phyloP scores from a whole-genome alignment of 2,888 invertebrate genomes.

The Apomyelois bistriatella region DNA sequence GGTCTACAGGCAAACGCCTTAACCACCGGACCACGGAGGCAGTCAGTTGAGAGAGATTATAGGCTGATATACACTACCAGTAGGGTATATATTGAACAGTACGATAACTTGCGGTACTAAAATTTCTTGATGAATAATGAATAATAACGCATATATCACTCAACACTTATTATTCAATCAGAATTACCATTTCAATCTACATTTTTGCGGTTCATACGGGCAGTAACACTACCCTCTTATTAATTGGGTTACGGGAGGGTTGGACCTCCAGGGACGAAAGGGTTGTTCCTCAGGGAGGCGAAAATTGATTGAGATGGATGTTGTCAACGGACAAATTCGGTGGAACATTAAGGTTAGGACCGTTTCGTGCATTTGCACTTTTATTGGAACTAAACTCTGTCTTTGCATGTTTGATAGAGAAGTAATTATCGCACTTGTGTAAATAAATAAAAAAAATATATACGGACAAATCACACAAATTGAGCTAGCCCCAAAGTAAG shows the following conservation, averaged over 20 bases:
- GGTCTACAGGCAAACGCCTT: too few relatives aligned
- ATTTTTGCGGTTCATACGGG: constrained; percentile 61
- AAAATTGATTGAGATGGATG: constrained; percentile 77
- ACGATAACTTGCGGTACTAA: too few relatives aligned
- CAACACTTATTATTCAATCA: constrained; percentile 25
- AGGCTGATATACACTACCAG: too few relatives aligned
- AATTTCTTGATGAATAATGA: neutral
- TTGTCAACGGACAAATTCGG: constrained; percentile 69
- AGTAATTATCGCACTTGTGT: too few relatives aligned
- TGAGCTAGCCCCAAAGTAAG: too few relatives aligned
- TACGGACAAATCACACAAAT: too few relatives aligned
- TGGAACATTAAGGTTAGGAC: constrained; percentile 38
- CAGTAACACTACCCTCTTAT: constrained; percentile 51
- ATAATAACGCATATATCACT: constrained; percentile 2
- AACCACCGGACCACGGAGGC: too few relatives aligned
- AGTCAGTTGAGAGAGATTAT: too few relatives aligned
- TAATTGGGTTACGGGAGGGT: constrained; percentile 74
- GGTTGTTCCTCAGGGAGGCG: constrained; percentile 68
- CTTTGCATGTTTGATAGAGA: too few relatives aligned
- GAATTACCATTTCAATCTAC: constrained; percentile 73
- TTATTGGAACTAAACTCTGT: too few relatives aligned
- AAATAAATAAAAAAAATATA: too few relatives aligned
- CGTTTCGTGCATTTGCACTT: constrained; percentile 41
- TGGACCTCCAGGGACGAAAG: constrained; percentile 60
- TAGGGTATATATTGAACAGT: too few relatives aligned